These are phyloP conservation scores for Sylvietta virens DNA, from an alignment of 2,113 vertebrate genomes.

Conservation along the genomic window DNA sequence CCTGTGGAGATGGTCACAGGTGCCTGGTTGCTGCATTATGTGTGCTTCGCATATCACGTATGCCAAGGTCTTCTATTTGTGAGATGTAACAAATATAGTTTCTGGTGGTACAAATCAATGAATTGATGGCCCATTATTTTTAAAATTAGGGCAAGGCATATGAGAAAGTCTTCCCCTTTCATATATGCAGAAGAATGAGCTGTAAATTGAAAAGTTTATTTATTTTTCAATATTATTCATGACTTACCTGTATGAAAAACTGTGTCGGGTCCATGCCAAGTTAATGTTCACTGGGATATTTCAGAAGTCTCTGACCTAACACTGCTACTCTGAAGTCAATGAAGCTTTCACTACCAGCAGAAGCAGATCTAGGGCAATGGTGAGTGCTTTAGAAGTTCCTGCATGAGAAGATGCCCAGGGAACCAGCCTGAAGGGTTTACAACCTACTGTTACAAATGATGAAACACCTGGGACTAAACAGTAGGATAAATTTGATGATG, in stretches of 20 bases:
- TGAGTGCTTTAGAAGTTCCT: background rate
- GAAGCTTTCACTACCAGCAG: background rate
- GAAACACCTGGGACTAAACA: background rate
- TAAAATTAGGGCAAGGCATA: background rate
- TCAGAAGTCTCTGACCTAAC: background rate
- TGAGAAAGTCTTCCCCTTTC: background rate
- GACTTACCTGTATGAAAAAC: background rate
- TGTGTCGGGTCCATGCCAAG: background rate
- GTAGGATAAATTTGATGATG: background rate
- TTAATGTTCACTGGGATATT: background rate
- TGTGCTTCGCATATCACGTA: rapidly evolving
- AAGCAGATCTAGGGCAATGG: background rate
- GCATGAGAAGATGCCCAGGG: background rate
- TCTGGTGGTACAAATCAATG: background rate
- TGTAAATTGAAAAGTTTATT: background rate
- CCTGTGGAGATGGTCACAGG: background rate
- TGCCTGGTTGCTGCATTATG: background rate
- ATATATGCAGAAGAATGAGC: background rate
- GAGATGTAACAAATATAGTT: background rate
- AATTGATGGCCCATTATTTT: background rate
- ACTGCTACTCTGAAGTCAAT: background rate
- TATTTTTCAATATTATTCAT: background rate
- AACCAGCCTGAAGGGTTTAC: background rate
- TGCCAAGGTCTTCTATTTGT: background rate
- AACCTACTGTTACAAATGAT: background rate